Base-by-base conservation (phyloP, 2,797 vertebrate species). In the Kryptopterus vitreolus region DNA sequence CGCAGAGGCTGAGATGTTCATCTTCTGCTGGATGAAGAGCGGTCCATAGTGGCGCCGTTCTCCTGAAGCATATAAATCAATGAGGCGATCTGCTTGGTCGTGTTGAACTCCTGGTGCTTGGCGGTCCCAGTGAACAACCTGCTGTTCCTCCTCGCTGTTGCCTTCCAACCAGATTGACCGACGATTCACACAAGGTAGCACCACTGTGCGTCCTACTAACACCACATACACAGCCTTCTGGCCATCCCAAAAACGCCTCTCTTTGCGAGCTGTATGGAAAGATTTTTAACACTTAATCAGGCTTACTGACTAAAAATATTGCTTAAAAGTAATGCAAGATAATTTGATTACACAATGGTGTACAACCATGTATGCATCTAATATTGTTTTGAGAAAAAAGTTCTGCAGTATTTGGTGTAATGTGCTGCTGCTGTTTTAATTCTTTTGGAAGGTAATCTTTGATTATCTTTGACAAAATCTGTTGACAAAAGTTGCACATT, bases 121-220 rank as follows among this genome's bases (percentile, higher is more conserved):
- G 1, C 93, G 89, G 90, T 98, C 96, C 97, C 97, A 98, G 86
- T 98, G 97, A 12, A 96, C 96, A 81, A 98, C 97, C 87, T 98
- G 76, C 88, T 94, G 97, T 86, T 95, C 96, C 87, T 97, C 96
- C 72, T 97, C 95, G 0, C 92, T 87, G 84, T 94, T 94, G 85
- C 94, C 90, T 79, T 98, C 97, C 0, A 95, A 97, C 96, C 97
- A 98, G 79, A 98, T 90, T 13, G 92, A 94, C 1, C 92, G 90
- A 0, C 83, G 87, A 91, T 97, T 98, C 80, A 96, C 82, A 18
- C 96, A 99, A 0, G 95, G 94, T 83, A 98, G 90, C 4, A 92
- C 91, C 71, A 91, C 96, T 0, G 93, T 91, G 76, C 90, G 92
- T 24, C 95, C 96, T 2, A 89, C 53, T 50, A 90, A 86, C 71